Base-by-base conservation (phyloP, 2,888 invertebrate species). In the Orthosia cruda region DNA sequence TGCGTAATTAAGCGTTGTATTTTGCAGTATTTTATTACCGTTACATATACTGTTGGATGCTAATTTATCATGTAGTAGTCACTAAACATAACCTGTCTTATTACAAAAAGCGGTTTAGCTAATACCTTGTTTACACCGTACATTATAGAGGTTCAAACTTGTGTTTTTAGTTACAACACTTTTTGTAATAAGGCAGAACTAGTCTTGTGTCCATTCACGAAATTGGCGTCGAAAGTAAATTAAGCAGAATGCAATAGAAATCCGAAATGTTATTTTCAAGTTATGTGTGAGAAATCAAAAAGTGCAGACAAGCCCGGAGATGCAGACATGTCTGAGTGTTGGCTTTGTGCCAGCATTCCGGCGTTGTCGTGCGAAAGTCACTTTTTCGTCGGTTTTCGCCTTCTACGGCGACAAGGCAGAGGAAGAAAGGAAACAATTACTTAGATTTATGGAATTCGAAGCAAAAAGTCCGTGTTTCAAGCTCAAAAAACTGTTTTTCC, bases 341-440 rank as follows among this genome's bases (percentile, higher is more conserved):
- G 95, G 95, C 92, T 65, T 40, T 32, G 57, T 47, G 94, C 95
- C 94, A 95, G 91, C 88, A 90, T 91, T 91, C 89, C 87, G 72
- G 83, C 90, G 89, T 90, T 93, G 92, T 93, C 90, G 85, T 88
- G 91, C 91, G 90, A 93, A 93, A 92, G 91, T 92, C 91, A 91
- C 90, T 94, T 94, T 94, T 94, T 92, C 89, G 85, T 87, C 80
- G 89, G 91, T 91, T 93, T 92, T 92, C 90, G 88, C 91, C 92
- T 93, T 92, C 91, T 86, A 88, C 80, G 83, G 83, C 81, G 81
- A 81, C 86, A 84, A 86, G 87, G 66, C 80, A 80, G 54, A 87
- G 90, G 91, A 94, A 92, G 91, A 94, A 92, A 91, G 94, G 94
- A 94, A 95, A 93, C 92, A 93, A 95, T 96, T 96, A 94, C 92